A percentile compares a stretch with the other conserved stretches of the same genome.
These are phyloP conservation scores for Pithys albifrons DNA, from an alignment of 2,113 vertebrate genomes.

Conservation along the genomic window DNA sequence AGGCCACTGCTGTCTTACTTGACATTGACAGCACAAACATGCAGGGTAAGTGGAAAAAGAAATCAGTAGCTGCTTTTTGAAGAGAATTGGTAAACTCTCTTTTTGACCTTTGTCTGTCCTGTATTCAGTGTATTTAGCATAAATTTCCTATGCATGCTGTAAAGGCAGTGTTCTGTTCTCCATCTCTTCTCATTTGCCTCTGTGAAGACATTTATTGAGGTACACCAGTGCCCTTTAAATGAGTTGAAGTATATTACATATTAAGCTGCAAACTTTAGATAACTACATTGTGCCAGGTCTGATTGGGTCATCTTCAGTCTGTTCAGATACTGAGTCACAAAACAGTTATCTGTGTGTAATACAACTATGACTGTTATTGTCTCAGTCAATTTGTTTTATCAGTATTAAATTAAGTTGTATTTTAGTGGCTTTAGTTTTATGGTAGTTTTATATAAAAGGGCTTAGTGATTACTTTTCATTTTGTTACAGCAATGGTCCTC, in stretches of 20 bases:
- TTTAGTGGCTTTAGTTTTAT: not conserved
- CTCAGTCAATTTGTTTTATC: not conserved
- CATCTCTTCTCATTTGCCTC: not conserved
- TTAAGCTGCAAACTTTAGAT: not conserved
- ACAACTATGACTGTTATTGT: not conserved
- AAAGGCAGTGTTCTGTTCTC: not conserved
- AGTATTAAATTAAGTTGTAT: not conserved
- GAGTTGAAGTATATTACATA: not conserved
- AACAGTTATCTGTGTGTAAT: not conserved
- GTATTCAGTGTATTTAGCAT: not conserved
- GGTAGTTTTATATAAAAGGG: not conserved
- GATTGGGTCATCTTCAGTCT: not conserved
- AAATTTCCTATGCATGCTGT: not conserved
- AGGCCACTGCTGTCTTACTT: not conserved
- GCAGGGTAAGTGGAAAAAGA: not conserved
- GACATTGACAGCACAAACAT: not conserved
- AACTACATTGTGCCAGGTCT: not conserved
- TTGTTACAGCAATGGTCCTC: not conserved
- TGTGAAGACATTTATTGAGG: not conserved
- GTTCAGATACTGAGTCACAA: not conserved
- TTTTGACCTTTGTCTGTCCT: not conserved
- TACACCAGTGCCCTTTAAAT: not conserved
- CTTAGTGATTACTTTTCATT: not conserved
- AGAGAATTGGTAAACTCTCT: not conserved
- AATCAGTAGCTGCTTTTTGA: not conserved